These are phyloP conservation scores for Lasiurus borealis DNA, from an alignment of 2,113 vertebrate genomes.

Conservation along the genomic window DNA sequence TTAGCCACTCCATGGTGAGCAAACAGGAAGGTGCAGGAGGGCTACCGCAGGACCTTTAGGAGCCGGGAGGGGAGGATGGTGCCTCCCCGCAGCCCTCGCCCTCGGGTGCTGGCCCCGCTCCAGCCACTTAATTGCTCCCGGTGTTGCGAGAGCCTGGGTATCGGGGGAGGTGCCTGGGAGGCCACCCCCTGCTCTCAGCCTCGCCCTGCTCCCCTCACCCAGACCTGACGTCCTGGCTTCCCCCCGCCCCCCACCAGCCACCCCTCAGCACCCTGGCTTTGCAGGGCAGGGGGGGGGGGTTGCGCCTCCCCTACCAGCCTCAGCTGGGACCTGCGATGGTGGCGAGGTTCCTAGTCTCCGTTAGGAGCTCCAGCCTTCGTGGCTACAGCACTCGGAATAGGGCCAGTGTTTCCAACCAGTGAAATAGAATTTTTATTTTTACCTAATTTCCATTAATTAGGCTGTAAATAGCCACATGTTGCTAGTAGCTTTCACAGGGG, in stretches of 20 bases:
- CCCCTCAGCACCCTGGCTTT: neutral
- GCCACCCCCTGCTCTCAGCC: neutral
- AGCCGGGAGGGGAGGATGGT: too few relatives aligned
- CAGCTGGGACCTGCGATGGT: too few relatives aligned
- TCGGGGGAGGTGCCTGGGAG: constrained; percentile 46
- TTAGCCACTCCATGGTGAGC: constrained; percentile 15
- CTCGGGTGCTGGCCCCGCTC: neutral
- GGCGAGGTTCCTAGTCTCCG: neutral
- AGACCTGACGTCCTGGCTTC: neutral
- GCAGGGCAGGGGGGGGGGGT: too few relatives aligned
- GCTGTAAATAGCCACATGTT: neutral
- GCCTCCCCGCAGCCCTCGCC: too few relatives aligned
- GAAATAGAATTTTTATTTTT: neutral
- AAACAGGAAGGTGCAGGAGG: constrained; percentile 49
- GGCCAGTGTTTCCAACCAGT: neutral
- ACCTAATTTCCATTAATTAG: neutral
- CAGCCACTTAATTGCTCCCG: constrained; percentile 48
- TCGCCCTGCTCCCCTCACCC: neutral
- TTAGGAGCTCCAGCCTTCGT: neutral
- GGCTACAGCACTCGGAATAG: neutral
- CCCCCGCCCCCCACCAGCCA: too few relatives aligned
- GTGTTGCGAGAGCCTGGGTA: constrained; percentile 67
- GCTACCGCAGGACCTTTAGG: too few relatives aligned
- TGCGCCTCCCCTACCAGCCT: neutral
- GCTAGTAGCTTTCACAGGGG: too few relatives aligned